Base-by-base conservation (phyloP, 2,888 invertebrate species). In the Trichogramma dendrolimi region DNA sequence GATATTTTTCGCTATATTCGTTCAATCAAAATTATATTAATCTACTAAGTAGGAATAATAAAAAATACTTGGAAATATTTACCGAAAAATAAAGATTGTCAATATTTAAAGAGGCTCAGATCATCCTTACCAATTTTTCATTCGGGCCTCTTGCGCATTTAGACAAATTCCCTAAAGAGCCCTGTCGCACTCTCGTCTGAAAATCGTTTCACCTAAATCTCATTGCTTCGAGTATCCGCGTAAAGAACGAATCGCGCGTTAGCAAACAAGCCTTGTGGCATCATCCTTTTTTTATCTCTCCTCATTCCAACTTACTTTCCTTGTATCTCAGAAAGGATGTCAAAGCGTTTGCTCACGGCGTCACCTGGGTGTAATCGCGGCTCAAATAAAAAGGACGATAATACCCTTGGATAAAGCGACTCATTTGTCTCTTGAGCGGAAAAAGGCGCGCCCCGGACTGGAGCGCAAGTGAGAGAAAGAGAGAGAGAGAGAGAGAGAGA, bases 181-280 rank as follows among this genome's bases (percentile, higher is more conserved):
- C 64, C 67, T 64, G 67, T 69, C 69, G 66, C 68, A 66, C 48
- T 11, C 44, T 69, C 67, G 70, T 55, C 70, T 70, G 71, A 73
- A 75, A 75, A 78, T 77, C 76, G 76, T 72, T 77, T 76, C 72
- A 73, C 74, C 72, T 74, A 72, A 71, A 75, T 76, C 72, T 72
- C 69, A 68, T 67, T 62, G 66, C 59, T 27, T 27, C 27, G 3
- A 27, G 3, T 27, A 27, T 3, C 27, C 27, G 27, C 27, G 27
- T 27, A 27, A 27, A 27, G 27, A 27, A 27, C 27, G 27, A 27
- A 27, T 27, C 27, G 27, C 27, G 27, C 27, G 27, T 27, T 27
- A 27, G 27, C 27, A 27, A 27, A 27, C 27, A 27, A 27, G 27
- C 27, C 27, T 27, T 27, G 27, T 27, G 27, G 27, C 27, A 27